Evolutionary conservation across 1,140 invertebrate species (phyloP).

Genomic region (Chionoecetes opilio): DNA sequence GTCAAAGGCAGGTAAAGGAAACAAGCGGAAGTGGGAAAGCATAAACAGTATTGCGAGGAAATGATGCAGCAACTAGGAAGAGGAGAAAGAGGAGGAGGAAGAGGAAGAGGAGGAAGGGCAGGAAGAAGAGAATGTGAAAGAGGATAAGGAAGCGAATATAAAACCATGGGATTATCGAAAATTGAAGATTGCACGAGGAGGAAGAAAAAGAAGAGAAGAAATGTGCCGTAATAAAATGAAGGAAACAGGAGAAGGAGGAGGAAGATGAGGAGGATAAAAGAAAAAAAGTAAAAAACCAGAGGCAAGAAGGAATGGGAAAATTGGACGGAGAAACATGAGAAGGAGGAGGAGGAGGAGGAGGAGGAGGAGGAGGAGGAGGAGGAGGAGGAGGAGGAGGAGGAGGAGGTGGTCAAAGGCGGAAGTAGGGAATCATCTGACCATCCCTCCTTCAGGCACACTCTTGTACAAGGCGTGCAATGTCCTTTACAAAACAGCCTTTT

Average conservation of each 20-base stretch:
- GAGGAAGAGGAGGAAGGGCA: not conserved
- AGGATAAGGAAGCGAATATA: not conserved
- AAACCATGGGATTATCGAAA: not conserved
- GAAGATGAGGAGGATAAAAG: not conserved
- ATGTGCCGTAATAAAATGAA: not conserved
- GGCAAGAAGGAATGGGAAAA: not conserved
- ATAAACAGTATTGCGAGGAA: slow-evolving; percentile 10
- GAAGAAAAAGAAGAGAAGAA: not conserved
- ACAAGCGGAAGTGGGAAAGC: not conserved
- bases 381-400: not conserved
- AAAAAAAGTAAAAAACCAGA: not conserved
- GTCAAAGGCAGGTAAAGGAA: not conserved
- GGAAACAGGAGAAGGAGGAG: no score
- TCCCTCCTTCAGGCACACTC: not conserved
- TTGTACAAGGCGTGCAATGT: not conserved
- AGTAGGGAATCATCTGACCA: not conserved
- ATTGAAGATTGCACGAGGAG: not conserved
- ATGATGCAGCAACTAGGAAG: not conserved
- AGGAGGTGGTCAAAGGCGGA: not conserved
- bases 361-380: not conserved
- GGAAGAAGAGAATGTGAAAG: no score
- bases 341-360: not conserved
- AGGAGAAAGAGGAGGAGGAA: not conserved
- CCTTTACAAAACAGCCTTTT: slow-evolving; percentile 33
- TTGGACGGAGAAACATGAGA: no score